Conservation (phyloP, 2,797 vertebrate genomes). For the Paguma larvata region DNA sequence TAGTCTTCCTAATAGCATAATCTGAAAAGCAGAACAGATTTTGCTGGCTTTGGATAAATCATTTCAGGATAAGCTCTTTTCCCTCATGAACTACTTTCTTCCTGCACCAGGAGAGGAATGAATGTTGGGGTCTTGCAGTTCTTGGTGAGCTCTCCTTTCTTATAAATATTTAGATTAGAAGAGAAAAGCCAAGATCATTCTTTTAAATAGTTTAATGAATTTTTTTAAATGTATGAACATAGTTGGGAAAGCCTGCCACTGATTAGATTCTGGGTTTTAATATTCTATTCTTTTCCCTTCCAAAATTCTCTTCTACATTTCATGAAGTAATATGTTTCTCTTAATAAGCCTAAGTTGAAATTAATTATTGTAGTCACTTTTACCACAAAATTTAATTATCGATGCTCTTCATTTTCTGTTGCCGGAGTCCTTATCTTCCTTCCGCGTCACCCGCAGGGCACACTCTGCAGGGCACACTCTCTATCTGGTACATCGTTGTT, state of each 20-base stretch:
- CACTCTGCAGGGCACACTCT: background rate
- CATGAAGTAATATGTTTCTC: conserved; percentile 13
- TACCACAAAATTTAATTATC: conserved; percentile 29
- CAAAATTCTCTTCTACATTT: conserved; percentile 33
- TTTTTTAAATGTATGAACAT: conserved; percentile 62
- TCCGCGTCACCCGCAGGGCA: background rate
- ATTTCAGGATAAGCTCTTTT: conserved; percentile 53
- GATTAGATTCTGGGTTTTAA: conserved; percentile 62
- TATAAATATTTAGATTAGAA: conserved; percentile 82
- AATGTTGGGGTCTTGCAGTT: background rate
- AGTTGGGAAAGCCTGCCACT: conserved; percentile 64
- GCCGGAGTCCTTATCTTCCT: background rate
- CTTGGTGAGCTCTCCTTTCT: conserved; percentile 65
- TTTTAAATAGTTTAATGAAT: conserved; percentile 78
- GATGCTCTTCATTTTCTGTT: conserved; percentile 5
- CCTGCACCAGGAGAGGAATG: background rate
- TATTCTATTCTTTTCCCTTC: conserved; percentile 35
- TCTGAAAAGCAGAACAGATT: conserved; percentile 65
- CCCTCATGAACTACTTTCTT: background rate
- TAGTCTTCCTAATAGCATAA: conserved; percentile 54
- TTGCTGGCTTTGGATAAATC: conserved; percentile 61
- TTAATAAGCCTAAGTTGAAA: conserved; percentile 43
- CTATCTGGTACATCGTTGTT: too few relatives aligned
- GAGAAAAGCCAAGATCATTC: conserved; percentile 66
- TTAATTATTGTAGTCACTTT: conserved; percentile 61